Evolutionary conservation across 1,140 invertebrate species (phyloP), one percentile per base, ranked within the genome.

Genomic region (Amyelois transitella): DNA sequence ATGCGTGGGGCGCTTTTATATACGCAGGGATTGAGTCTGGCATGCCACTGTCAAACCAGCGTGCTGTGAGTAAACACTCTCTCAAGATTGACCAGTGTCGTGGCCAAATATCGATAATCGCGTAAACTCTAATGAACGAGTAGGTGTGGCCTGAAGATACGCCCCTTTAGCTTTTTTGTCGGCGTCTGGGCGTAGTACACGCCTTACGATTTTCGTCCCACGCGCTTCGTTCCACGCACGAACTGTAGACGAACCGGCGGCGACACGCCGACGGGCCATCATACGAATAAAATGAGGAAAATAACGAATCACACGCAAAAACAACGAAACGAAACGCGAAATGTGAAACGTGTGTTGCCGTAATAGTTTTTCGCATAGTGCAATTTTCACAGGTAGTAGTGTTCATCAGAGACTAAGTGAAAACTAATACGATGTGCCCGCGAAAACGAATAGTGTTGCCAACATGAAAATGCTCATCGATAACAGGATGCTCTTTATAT

Each of bases 71-170:
- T 61, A 69, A 77, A 80, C 77, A 85, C 82, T 76, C 62, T 61
- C 63, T n/a, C n/a, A n/a, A 14, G 32, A 65, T 72, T 55, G 59
- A 75, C 69, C 52, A 51, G 54, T 70, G 60, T 61, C 68, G 72
- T 77, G 74, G 66, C 82, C 72, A 83, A 86, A 82, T 83, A 81
- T 76, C 67, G 69, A 58, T 58, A 77, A 75, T 80, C 73, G 74
- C 73, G 78, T 77, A 82, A 78, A 79, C 72, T 75, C 82, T 85
- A 85, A 83, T 80, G 69, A 81, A 67, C 67, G 64, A 83, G 83
- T 81, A 86, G 83, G 84, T 85, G 83, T 77, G 76, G 81, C 71
- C 74, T 64, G 57, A 56, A 38, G 58, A 66, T 60, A 84, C 81
- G 81, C 81, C 83, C 81, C 75, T 74, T 71, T 70, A 67, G 64